Base-by-base conservation (phyloP, 2,113 vertebrate species). In the Herpailurus yagouaroundi region DNA sequence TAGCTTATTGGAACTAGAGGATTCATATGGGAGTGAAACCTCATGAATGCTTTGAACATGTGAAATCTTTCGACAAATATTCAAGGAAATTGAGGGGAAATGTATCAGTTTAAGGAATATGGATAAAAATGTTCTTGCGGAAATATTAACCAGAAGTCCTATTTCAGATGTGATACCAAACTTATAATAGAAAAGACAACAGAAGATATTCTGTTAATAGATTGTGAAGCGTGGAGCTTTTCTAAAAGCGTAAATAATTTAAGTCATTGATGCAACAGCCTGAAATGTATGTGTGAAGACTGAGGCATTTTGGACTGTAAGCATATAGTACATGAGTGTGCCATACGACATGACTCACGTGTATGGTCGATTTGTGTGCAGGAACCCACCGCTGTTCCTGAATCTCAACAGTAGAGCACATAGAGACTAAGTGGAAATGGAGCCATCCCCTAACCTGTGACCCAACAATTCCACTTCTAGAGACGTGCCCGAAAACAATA, bases 51-150 rank as follows among this genome's bases (percentile, higher is more conserved):
- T 91, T 92, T 16, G 90, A 95, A 83, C 66, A 66, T 29, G 52
- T 92, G 80, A 98, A 96, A 80, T 63, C 68, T 94, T 98, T 97
- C 91, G 96, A 45, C 16, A 66, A 74, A 38, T 71, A 71, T 71
- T 71, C 45, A 55, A 5, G 92, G 9, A 52, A 93, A 41, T 33
- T 57, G 74, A 81, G 25, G 33, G 88, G 50, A 92, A 86, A 84
- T 33, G 23, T 48, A n/a, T 77, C 50, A 91, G 84, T 91, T 92
- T 95, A 71, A 96, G 50, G 38, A 69, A 68, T 16, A 14, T 29
- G 48, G 48, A 84, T 85, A 36, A 64, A 96, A 83, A 63, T 45
- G 8, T 88, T 66, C 66, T 93, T 82, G 41, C 68, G 38, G 48
- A 86, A 95, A 60, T 36, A 36, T 80, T 85, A 89, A 86, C 27